Percentiles rank a stretch among this genome's conserved stretches.
Conservation (phyloP, 2,113 vertebrate genomes). For the Lampris incognitus region DNA sequence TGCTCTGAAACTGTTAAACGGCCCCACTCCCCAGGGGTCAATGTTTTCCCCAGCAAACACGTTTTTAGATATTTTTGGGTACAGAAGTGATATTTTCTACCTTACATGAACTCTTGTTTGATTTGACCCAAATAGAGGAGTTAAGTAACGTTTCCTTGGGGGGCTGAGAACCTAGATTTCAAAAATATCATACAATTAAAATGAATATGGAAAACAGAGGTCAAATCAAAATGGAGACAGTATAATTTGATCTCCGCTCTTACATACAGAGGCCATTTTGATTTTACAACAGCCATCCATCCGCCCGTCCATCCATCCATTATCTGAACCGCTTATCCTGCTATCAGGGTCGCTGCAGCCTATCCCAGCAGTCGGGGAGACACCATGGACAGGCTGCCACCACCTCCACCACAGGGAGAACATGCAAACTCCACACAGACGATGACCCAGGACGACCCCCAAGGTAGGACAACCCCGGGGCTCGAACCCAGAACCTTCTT, state of each 20-base stretch:
- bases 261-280: neutral
- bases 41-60: neutral
- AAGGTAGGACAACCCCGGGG: too few species aligned
- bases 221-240: constrained; percentile 17
- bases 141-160: constrained; percentile 53
- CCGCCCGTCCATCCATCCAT: neutral
- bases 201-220: constrained; percentile 34
- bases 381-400: too few species aligned
- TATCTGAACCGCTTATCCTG: neutral
- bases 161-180: constrained; percentile 64
- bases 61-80: neutral
- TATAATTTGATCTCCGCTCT: constrained; percentile 8
- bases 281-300: neutral
- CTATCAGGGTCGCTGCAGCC: too few species aligned
- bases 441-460: too few species aligned
- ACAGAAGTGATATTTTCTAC: neutral
- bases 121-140: constrained; percentile 37
- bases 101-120: neutral
- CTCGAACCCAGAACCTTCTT: too few species aligned
- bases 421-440: too few species aligned
- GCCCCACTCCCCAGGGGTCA: constrained; percentile 13
- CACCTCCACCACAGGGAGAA: too few species aligned
- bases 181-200: constrained; percentile 72
- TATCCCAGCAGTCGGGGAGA: too few species aligned
- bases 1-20: constrained; percentile 16